phyloP scores from a whole-genome alignment of 2,888 invertebrate species.

The Cepaea hortensis region DNA sequence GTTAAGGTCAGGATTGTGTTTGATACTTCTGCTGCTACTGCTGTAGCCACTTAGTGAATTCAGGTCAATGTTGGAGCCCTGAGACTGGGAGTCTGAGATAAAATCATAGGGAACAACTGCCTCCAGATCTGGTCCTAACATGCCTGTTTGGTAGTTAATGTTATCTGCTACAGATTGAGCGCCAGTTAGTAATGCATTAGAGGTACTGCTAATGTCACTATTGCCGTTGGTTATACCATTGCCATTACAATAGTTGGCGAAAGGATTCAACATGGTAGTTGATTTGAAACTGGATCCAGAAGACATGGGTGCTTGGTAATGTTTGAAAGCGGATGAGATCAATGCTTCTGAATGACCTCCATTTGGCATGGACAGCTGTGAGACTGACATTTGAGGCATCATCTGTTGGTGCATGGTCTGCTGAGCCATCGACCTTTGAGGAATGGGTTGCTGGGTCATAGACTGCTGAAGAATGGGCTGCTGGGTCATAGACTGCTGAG shows the following conservation, averaged over 20 bases:
- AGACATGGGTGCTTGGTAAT: background rate
- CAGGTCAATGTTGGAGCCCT: background rate
- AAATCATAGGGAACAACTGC: conserved; percentile 38
- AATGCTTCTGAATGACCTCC: conserved; percentile 36
- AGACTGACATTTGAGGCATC: too few relatives aligned
- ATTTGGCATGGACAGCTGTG: background rate
- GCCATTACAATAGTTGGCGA: background rate
- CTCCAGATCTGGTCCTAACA: conserved; percentile 41
- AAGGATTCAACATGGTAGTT: background rate
- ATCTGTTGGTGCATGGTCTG: too few relatives aligned
- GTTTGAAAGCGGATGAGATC: conserved; percentile 25
- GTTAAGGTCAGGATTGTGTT: conserved; percentile 18
- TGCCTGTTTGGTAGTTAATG: conserved; percentile 6
- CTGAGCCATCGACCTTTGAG: too few relatives aligned
- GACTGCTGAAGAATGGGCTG: too few relatives aligned
- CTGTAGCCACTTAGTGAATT: conserved; percentile 3
- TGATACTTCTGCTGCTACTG: conserved; percentile 17
- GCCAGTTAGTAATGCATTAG: background rate
- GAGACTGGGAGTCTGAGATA: conserved; percentile 22
- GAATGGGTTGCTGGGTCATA: too few relatives aligned
- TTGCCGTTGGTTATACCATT: background rate
- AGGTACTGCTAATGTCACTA: background rate
- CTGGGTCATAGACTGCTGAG: too few relatives aligned
- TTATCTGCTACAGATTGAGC: background rate
- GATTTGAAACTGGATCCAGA: background rate